These are phyloP conservation scores for Mimachlamys varia DNA, from an alignment of 2,888 invertebrate genomes.

Conservation along the genomic window DNA sequence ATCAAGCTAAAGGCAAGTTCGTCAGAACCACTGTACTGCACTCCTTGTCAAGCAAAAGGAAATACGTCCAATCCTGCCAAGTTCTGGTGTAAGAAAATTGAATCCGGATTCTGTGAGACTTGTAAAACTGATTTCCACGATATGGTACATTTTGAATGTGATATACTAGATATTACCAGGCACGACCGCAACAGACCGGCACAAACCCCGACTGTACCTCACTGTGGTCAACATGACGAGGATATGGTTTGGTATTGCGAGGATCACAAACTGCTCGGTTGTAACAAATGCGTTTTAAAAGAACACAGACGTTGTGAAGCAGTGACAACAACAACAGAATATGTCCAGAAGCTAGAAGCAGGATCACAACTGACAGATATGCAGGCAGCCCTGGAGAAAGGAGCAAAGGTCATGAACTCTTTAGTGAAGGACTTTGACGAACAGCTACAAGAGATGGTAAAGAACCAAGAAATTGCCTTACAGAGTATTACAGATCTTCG, in stretches of 20 bases:
- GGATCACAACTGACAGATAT: constrained; percentile 39
- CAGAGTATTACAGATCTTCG: constrained; percentile 42
- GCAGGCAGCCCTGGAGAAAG: constrained; percentile 49
- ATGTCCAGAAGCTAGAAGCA: constrained; percentile 39
- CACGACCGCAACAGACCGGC: neutral
- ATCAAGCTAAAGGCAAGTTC: constrained; percentile 52
- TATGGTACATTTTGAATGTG: neutral
- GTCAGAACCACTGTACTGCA: constrained; percentile 40
- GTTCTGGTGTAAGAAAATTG: constrained; percentile 48
- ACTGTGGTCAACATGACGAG: neutral
- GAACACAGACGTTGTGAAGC: constrained; percentile 58
- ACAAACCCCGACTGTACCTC: neutral
- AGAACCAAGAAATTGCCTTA: constrained; percentile 44
- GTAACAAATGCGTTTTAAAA: constrained; percentile 57
- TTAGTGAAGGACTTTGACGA: constrained; percentile 36
- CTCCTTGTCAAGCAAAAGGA: constrained; percentile 43
- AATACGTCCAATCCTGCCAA: constrained; percentile 39
- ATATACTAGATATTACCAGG: neutral
- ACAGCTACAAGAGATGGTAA: constrained; percentile 39
- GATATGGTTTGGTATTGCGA: constrained; percentile 53
- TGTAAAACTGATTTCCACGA: constrained; percentile 44
- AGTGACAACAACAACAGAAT: constrained; percentile 47
- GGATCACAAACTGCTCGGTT: constrained; percentile 58
- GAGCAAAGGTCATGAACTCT: constrained; percentile 43
- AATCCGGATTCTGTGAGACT: constrained; percentile 43